Evolutionary conservation across 1,140 invertebrate genomes (phyloP).

Genomic region (Arion vulgaris): DNA sequence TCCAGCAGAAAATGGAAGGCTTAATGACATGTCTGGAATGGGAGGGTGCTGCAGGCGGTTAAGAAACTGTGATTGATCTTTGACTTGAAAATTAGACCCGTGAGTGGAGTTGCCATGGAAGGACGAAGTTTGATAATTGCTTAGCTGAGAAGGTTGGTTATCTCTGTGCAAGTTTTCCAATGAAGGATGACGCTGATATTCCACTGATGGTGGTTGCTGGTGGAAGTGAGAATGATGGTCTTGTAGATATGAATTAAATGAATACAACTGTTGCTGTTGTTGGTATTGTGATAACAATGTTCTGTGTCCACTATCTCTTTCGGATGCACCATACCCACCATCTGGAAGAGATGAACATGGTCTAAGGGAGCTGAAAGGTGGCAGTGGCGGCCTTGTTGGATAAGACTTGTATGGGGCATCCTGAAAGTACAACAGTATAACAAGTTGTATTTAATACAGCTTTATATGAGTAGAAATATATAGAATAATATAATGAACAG

Average conservation of each 20-base stretch:
- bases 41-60: neutral
- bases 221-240: neutral
- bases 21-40: slow-evolving; percentile 8
- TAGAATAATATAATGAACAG: too few species aligned
- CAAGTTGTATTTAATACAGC: neutral
- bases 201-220: neutral
- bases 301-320: neutral
- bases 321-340: neutral
- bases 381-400: neutral
- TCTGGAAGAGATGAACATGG: neutral
- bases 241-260: neutral
- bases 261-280: neutral
- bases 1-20: neutral
- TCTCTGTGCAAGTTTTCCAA: neutral
- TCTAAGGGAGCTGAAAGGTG: slow-evolving; percentile 10
- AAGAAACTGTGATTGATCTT: neutral
- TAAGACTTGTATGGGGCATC: neutral
- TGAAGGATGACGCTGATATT: neutral
- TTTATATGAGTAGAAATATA: too few species aligned
- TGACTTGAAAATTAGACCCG: neutral
- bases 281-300: too few species aligned
- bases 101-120: neutral
- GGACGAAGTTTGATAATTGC: neutral
- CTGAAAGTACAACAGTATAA: neutral
- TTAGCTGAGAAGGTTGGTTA: neutral